Evolutionary conservation across 1,140 invertebrate species (phyloP).

Genomic region (Megathymus violae): DNA sequence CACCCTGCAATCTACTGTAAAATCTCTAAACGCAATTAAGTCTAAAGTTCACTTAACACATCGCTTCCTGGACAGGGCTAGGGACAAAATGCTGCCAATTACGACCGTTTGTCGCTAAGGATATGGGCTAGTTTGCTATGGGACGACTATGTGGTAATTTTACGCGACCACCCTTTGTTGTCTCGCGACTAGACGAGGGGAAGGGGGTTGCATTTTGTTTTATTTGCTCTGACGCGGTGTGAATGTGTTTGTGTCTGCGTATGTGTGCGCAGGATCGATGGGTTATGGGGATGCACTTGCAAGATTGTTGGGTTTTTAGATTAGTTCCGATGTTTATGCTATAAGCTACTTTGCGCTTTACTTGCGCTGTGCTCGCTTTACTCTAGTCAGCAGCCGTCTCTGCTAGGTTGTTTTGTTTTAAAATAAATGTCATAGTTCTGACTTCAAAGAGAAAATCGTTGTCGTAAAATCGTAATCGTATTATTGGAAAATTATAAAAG

Average conservation of each 20-base stretch:
- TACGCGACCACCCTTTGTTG: slow-evolving; percentile 71
- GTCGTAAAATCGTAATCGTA: background rate
- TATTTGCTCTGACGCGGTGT: slow-evolving; percentile 63
- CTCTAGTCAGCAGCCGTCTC: slow-evolving; percentile 16
- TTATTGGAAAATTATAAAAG: too few relatives aligned
- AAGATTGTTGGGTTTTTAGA: slow-evolving; percentile 39
- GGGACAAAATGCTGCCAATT: slow-evolving; percentile 20
- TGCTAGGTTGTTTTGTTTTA: slow-evolving; percentile 28
- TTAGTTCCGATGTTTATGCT: slow-evolving; percentile 15
- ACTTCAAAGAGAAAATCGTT: background rate
- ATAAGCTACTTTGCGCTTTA: slow-evolving; percentile 7
- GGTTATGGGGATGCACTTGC: slow-evolving; percentile 60
- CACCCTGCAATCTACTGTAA: slow-evolving; percentile 55
- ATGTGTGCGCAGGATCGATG: slow-evolving; percentile 72
- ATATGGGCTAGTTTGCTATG: slow-evolving; percentile 43
- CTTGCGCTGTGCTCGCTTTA: background rate
- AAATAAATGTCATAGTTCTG: too few relatives aligned
- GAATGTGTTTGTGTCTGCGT: slow-evolving; percentile 17
- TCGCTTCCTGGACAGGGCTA: slow-evolving; percentile 59
- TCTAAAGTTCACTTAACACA: slow-evolving; percentile 74
- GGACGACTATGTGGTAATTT: slow-evolving; percentile 40
- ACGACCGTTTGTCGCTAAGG: slow-evolving; percentile 17
- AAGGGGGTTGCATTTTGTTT: slow-evolving; percentile 72
- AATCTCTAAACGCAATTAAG: slow-evolving; percentile 77
- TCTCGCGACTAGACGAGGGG: slow-evolving; percentile 71